These are phyloP conservation scores for Nomada fucata DNA, from an alignment of 2,888 invertebrate species.

Conservation along the genomic window DNA sequence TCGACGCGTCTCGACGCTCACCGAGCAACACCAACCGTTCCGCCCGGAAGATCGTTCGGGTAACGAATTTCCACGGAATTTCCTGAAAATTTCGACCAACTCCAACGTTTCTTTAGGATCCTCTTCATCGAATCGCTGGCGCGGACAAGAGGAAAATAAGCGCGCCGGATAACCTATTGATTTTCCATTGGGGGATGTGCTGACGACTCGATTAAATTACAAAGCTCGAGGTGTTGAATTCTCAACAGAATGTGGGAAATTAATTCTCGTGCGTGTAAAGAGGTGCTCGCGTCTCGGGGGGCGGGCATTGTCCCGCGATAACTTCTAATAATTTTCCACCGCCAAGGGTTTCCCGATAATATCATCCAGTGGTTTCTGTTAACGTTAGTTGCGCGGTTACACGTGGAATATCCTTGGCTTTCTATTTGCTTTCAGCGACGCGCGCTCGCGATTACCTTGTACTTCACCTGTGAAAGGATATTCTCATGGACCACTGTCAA, in stretches of 20 bases:
- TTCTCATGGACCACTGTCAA: neutral
- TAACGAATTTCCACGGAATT: slow-evolving; percentile 9
- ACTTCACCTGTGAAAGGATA: neutral
- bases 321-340: slow-evolving; percentile 72
- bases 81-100: slow-evolving; percentile 1
- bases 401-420: neutral
- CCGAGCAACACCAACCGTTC: neutral
- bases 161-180: slow-evolving; percentile 26
- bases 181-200: slow-evolving; percentile 28
- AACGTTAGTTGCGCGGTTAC: slow-evolving; percentile 27
- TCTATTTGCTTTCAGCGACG: neutral
- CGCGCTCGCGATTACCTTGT: neutral
- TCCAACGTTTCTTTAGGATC: neutral
- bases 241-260: slow-evolving; percentile 63
- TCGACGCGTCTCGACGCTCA: neutral
- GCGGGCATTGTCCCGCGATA: slow-evolving; percentile 64
- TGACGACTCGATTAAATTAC: slow-evolving; percentile 62
- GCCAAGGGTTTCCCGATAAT: slow-evolving; percentile 53
- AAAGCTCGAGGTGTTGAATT: slow-evolving; percentile 63
- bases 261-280: slow-evolving; percentile 64
- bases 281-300: slow-evolving; percentile 46
- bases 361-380: slow-evolving; percentile 50
- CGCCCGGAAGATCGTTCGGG: neutral
- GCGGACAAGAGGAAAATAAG: slow-evolving; percentile 11
- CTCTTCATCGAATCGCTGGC: neutral